Conservation (phyloP, 2,113 vertebrate genomes). For the Tyrannus savana region DNA sequence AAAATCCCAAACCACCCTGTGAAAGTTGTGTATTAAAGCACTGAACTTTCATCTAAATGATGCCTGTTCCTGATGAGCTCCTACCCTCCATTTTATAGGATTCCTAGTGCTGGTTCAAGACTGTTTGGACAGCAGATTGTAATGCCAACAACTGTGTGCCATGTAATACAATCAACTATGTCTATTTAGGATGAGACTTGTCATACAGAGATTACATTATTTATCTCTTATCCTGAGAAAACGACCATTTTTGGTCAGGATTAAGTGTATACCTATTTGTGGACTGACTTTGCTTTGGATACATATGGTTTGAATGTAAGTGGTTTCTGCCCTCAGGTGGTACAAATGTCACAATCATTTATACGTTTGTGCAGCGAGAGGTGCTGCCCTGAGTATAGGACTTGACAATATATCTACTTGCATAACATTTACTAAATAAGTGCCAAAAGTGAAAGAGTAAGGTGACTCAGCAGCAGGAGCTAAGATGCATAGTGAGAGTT, state of each 20-base stretch:
- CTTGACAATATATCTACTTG: not conserved
- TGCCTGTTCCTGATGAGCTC: constrained; percentile 36
- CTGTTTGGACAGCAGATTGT: constrained; percentile 29
- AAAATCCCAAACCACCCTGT: not conserved
- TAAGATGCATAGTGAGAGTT: not conserved
- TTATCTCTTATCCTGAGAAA: not conserved
- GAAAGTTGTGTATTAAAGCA: constrained; percentile 54
- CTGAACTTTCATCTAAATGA: constrained; percentile 48
- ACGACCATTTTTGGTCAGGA: not conserved
- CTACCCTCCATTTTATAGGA: constrained; percentile 21
- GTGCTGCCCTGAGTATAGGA: not conserved
- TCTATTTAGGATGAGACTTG: not conserved
- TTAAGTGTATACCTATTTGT: not conserved
- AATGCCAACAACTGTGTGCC: not conserved
- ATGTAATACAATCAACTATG: not conserved
- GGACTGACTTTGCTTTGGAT: not conserved
- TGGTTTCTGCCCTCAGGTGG: not conserved
- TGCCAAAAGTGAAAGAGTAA: not conserved
- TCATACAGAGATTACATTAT: not conserved
- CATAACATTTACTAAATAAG: not conserved
- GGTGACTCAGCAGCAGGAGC: not conserved
- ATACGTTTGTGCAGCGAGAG: not conserved
- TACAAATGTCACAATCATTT: not conserved
- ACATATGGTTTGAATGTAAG: not conserved
- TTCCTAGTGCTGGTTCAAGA: not conserved